These are phyloP conservation scores for Drosophila sordidula DNA, from an alignment of 2,888 invertebrate species.

Conservation along the genomic window DNA sequence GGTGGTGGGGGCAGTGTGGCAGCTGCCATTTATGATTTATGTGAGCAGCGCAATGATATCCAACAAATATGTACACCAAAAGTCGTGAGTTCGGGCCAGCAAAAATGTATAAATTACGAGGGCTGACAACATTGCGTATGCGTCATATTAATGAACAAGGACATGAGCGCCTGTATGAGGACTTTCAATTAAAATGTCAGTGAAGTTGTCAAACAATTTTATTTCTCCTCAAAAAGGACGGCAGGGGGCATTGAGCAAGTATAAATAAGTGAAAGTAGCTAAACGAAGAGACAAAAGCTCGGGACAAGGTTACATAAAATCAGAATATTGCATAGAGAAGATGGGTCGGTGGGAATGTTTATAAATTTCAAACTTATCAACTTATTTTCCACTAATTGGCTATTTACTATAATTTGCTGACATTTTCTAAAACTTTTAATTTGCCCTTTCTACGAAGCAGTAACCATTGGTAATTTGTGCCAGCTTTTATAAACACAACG, in stretches of 20 bases:
- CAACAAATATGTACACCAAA: conserved; percentile 45
- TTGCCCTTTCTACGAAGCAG: neutral
- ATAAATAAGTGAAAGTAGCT: too few relatives aligned
- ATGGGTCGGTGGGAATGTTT: too few relatives aligned
- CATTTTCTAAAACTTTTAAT: neutral
- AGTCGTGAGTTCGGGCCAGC: conserved; percentile 18
- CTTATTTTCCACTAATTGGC: too few relatives aligned
- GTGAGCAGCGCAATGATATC: conserved; percentile 52
- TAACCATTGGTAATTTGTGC: conserved; percentile 10
- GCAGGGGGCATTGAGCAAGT: neutral
- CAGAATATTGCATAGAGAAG: too few relatives aligned
- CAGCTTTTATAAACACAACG: neutral
- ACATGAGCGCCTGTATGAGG: conserved; percentile 2
- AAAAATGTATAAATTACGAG: conserved; percentile 31
- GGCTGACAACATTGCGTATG: conserved; percentile 40
- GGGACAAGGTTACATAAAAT: too few relatives aligned
- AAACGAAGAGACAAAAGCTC: too few relatives aligned
- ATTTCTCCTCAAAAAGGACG: neutral
- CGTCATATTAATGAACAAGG: conserved; percentile 48
- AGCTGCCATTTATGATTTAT: conserved; percentile 68
- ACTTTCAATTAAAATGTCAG: conserved; percentile 56
- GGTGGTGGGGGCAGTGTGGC: conserved; percentile 29
- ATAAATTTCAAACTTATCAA: too few relatives aligned
- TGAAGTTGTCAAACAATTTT: conserved; percentile 30
- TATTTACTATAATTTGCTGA: too few relatives aligned